Percentiles rank a stretch among this genome's conserved stretches.
Evolutionary conservation across 1,140 invertebrate species (phyloP).

Genomic region (Dinoponera quadriceps): DNA sequence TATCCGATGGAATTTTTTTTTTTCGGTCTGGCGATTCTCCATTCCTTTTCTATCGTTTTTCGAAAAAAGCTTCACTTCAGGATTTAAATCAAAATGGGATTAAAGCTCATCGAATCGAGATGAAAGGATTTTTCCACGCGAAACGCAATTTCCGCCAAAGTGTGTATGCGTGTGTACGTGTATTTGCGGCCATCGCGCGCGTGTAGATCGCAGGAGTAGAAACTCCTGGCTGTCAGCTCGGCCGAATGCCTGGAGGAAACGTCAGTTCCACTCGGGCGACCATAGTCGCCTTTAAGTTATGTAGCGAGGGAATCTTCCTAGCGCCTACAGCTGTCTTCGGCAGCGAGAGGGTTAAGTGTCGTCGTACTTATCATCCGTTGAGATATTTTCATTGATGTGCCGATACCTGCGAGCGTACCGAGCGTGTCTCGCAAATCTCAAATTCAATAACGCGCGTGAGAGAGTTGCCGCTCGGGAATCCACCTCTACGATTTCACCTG

Average conservation of each 20-base stretch:
- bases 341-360: constrained; percentile 38
- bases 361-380: constrained; percentile 43
- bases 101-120: not conserved
- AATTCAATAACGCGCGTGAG: constrained; percentile 32
- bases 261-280: constrained; percentile 49
- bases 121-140: constrained; percentile 13
- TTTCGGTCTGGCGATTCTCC: no score
- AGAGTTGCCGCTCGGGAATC: not conserved
- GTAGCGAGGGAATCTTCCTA: constrained; percentile 20
- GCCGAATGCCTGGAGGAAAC: constrained; percentile 43
- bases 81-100: not conserved
- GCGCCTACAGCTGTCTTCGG: constrained; percentile 30
- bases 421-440: constrained; percentile 16
- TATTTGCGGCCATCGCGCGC: constrained; percentile 18
- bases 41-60: not conserved
- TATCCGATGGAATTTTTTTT: no score
- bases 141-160: constrained; percentile 38
- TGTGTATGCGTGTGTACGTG: no score
- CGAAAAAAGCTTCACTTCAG: not conserved
- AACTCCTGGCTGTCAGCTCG: constrained; percentile 39
- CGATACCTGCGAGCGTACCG: constrained; percentile 10
- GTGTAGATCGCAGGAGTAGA: constrained; percentile 33
- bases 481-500: not conserved
- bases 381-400: constrained; percentile 49
- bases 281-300: constrained; percentile 54